Percentiles rank a stretch among this genome's conserved stretches.
These are phyloP conservation scores for Turdus rufiventris DNA, from an alignment of 2,113 vertebrate species.

Conservation along the genomic window DNA sequence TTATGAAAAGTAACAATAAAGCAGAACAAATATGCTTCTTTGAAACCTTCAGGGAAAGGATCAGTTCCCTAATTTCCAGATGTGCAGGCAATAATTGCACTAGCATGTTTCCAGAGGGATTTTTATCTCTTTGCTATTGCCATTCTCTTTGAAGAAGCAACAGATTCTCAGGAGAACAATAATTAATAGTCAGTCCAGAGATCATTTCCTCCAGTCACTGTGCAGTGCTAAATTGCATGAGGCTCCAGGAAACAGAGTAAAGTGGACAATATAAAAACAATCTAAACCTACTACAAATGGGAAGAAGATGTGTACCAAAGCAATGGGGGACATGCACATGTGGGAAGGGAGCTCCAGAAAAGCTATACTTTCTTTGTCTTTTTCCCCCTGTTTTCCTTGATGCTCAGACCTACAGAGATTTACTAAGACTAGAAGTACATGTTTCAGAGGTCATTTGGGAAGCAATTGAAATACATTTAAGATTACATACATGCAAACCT, in stretches of 20 bases:
- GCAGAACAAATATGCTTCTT: neutral
- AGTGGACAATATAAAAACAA: neutral
- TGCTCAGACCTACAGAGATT: neutral
- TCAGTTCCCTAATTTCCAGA: neutral
- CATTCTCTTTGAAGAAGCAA: neutral
- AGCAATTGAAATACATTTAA: neutral
- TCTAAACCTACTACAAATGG: neutral
- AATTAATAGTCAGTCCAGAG: conserved; percentile 54
- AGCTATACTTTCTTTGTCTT: neutral
- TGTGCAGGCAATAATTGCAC: neutral
- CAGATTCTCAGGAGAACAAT: neutral
- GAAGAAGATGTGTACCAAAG: neutral
- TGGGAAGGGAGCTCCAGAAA: neutral
- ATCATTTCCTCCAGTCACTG: conserved; percentile 19
- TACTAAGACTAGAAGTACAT: neutral
- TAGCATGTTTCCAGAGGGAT: neutral
- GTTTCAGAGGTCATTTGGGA: neutral
- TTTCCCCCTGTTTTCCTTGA: neutral
- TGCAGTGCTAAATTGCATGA: neutral
- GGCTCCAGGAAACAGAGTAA: conserved; percentile 25
- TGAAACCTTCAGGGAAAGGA: neutral
- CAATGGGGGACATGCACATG: fast-evolving
- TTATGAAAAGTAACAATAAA: neutral
- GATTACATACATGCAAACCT: neutral
- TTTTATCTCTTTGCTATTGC: neutral